Percentiles rank a stretch among this genome's conserved stretches.
Evolutionary conservation across 2,888 invertebrate genomes (phyloP).

Genomic region (Cantharis lateralis): DNA sequence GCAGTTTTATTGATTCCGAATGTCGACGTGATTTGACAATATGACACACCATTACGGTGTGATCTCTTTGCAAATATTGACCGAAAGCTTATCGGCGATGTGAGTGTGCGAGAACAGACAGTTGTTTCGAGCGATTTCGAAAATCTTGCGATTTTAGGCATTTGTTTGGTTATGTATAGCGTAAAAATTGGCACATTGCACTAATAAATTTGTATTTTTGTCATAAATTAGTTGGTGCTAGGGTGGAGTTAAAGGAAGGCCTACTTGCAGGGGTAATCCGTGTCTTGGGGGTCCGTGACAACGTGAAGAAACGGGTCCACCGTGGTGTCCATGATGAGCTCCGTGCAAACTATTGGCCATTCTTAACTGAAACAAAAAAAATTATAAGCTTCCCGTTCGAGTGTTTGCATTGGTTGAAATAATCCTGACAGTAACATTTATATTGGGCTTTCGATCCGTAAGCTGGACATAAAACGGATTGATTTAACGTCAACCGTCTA

Average conservation of each 20-base stretch:
- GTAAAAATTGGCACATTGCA: constrained; percentile 37
- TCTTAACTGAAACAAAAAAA: constrained; percentile 62
- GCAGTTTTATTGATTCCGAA: neutral
- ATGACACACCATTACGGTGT: constrained; percentile 34
- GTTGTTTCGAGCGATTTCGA: constrained; percentile 26
- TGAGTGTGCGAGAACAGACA: constrained; percentile 25
- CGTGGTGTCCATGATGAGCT: constrained; percentile 49
- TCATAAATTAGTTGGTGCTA: constrained; percentile 23
- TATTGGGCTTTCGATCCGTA: neutral
- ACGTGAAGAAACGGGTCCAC: constrained; percentile 48
- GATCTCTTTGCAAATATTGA: constrained; percentile 44
- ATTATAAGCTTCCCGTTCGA: neutral
- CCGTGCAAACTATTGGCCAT: constrained; percentile 62
- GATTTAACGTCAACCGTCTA: neutral
- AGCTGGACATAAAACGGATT: neutral
- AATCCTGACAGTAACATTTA: neutral
- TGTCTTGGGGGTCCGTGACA: constrained; percentile 55
- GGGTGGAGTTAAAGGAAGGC: constrained; percentile 45
- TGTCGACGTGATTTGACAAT: neutral
- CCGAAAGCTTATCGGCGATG: constrained; percentile 16
- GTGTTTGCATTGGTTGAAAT: neutral
- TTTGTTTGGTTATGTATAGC: neutral
- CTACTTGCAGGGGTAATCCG: constrained; percentile 46
- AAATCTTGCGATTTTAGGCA: neutral
- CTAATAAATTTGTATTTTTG: constrained; percentile 23